A percentile compares a stretch with the other conserved stretches of the same genome.
Evolutionary conservation across 1,140 invertebrate species (phyloP).

Genomic region (Uloborus diversus): DNA sequence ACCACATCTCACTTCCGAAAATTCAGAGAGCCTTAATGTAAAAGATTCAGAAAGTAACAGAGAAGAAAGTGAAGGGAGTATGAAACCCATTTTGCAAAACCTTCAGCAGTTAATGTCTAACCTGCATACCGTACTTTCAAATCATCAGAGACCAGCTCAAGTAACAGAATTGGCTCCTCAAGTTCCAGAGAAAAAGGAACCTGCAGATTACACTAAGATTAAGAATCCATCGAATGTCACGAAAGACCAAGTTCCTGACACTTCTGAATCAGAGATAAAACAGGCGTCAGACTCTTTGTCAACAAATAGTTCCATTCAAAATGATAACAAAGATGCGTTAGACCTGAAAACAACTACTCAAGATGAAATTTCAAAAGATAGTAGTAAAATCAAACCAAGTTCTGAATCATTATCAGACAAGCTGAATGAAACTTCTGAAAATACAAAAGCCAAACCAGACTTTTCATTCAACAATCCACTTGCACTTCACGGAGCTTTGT

Average conservation of each 20-base stretch:
- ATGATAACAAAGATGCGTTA: no score
- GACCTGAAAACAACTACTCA: no score
- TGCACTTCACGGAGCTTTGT: neutral
- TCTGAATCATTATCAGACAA: no score
- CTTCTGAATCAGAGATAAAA: neutral
- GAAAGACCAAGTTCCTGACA: no score
- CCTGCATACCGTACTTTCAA: slow-evolving; percentile 30
- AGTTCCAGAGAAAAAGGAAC: neutral
- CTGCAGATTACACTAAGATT: neutral
- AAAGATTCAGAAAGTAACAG: neutral
- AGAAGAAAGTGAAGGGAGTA: neutral
- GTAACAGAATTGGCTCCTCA: neutral
- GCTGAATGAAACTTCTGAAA: no score
- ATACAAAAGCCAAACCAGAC: neutral
- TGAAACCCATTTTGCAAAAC: slow-evolving; percentile 46
- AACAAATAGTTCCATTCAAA: neutral
- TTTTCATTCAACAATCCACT: neutral
- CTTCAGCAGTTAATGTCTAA: slow-evolving; percentile 41
- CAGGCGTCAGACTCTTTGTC: neutral
- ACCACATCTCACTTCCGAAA: slow-evolving; percentile 12
- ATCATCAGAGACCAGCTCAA: slow-evolving; percentile 22
- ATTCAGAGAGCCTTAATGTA: neutral
- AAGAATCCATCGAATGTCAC: neutral
- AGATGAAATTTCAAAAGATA: no score
- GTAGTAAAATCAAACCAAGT: no score